phyloP scores from a whole-genome alignment of 2,888 invertebrate species.

The Lasius fuliginosus region DNA sequence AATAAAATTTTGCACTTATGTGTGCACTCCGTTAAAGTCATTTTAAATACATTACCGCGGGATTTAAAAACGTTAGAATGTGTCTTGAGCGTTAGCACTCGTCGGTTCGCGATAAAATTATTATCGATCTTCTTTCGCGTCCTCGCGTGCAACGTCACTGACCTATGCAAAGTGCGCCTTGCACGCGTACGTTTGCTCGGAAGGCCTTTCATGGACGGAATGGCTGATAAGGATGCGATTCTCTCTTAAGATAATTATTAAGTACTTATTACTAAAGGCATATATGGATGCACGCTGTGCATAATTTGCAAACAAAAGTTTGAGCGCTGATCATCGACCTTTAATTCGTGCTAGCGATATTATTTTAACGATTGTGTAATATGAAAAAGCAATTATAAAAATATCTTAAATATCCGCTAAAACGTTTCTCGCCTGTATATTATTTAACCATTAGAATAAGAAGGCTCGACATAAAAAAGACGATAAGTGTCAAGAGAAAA shows the following conservation, averaged over 20 bases:
- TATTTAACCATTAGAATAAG: neutral
- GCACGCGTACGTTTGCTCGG: slow-evolving; percentile 73
- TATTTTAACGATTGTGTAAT: neutral
- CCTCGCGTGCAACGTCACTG: slow-evolving; percentile 70
- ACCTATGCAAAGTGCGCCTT: slow-evolving; percentile 80
- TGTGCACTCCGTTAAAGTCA: neutral
- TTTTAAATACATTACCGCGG: neutral
- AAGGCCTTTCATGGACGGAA: slow-evolving; percentile 85
- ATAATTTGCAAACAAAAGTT: slow-evolving; percentile 39
- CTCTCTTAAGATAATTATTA: slow-evolving; percentile 51
- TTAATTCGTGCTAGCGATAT: neutral
- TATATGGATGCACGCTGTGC: slow-evolving; percentile 38
- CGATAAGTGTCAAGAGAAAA: neutral
- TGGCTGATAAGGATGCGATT: slow-evolving; percentile 81
- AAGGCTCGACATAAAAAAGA: neutral
- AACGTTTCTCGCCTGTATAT: neutral
- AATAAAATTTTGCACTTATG: neutral
- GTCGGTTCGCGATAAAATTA: slow-evolving; percentile 29
- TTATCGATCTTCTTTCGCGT: slow-evolving; percentile 52
- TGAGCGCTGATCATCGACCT: neutral
- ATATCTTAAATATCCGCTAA: neutral
- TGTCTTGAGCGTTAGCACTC: neutral
- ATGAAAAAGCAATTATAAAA: neutral
- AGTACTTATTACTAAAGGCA: slow-evolving; percentile 50
- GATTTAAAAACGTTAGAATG: slow-evolving; percentile 12